phyloP scores from a whole-genome alignment of 2,888 invertebrate species.

The Cheilosia vernalis region DNA sequence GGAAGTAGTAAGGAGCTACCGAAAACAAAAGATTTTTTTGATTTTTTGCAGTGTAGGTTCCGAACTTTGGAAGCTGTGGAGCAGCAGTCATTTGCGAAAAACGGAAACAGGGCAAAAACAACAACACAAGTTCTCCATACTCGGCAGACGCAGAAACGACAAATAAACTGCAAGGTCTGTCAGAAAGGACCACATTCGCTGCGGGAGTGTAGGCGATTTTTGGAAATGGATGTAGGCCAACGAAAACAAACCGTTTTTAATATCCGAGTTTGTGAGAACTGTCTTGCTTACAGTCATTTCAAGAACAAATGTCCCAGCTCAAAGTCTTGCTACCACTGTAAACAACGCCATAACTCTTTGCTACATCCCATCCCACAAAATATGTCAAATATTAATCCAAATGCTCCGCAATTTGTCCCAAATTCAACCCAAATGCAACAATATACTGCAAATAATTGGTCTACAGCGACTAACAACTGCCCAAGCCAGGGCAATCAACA shows the following conservation, averaged over 20 bases:
- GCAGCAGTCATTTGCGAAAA: neutral
- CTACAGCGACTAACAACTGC: neutral
- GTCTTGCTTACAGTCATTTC: neutral
- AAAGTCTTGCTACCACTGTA: slow-evolving; percentile 14
- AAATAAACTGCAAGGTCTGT: too few species aligned
- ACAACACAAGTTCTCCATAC: neutral
- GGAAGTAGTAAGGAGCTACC: neutral
- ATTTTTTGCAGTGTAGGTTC: neutral
- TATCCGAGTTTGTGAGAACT: neutral
- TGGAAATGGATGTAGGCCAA: too few species aligned
- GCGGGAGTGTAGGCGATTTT: too few species aligned
- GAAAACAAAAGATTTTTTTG: neutral
- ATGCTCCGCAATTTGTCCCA: neutral
- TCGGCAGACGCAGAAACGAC: neutral
- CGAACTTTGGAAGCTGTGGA: neutral
- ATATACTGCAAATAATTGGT: neutral
- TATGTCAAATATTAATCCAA: neutral
- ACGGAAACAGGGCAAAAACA: neutral
- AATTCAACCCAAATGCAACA: neutral
- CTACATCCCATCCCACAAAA: neutral
- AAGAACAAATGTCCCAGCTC: slow-evolving; percentile 7
- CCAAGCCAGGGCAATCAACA: neutral
- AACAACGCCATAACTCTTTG: neutral
- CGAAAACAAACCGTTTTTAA: neutral
- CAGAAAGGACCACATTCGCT: too few species aligned